phyloP scores from a whole-genome alignment of 2,113 vertebrate genomes.

The Podarcis cretensis region DNA sequence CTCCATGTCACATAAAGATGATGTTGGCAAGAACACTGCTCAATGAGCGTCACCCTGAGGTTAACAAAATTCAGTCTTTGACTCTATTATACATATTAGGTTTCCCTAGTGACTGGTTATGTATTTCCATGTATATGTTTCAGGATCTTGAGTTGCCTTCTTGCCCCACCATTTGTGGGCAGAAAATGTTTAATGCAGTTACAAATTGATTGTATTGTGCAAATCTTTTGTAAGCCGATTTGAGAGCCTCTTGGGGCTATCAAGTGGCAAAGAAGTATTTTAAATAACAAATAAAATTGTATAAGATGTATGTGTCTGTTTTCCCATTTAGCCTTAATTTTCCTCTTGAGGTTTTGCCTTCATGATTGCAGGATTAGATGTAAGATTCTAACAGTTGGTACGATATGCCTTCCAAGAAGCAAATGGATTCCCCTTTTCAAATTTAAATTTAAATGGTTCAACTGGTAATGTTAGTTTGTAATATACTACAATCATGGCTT shows the following conservation, averaged over 20 bases:
- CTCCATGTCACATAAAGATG: slow-evolving; percentile 26
- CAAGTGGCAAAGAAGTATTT: neutral
- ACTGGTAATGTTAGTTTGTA: too few relatives aligned
- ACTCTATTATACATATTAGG: slow-evolving; percentile 5
- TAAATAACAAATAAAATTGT: neutral
- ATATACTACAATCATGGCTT: too few relatives aligned
- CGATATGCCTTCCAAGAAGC: neutral
- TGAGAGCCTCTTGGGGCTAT: too few relatives aligned
- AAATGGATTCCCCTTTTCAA: neutral
- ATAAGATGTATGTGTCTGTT: neutral
- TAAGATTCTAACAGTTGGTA: neutral
- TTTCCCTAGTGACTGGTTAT: neutral
- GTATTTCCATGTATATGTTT: slow-evolving; percentile 21
- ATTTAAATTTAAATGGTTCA: too few relatives aligned
- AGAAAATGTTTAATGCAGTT: neutral
- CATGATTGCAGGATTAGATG: slow-evolving; percentile 13
- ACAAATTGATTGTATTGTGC: neutral
- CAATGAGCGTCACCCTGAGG: slow-evolving; percentile 36
- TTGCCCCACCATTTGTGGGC: slow-evolving; percentile 3
- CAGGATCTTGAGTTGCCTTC: slow-evolving; percentile 29
- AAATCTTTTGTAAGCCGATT: too few relatives aligned
- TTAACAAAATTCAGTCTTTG: slow-evolving; percentile 47
- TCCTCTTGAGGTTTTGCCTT: neutral
- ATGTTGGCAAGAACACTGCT: slow-evolving; percentile 30
- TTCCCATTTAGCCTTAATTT: neutral